A percentile compares a stretch with the other conserved stretches of the same genome.
These are phyloP conservation scores for Chromis chromis DNA, from an alignment of 2,797 vertebrate genomes.

Conservation along the genomic window DNA sequence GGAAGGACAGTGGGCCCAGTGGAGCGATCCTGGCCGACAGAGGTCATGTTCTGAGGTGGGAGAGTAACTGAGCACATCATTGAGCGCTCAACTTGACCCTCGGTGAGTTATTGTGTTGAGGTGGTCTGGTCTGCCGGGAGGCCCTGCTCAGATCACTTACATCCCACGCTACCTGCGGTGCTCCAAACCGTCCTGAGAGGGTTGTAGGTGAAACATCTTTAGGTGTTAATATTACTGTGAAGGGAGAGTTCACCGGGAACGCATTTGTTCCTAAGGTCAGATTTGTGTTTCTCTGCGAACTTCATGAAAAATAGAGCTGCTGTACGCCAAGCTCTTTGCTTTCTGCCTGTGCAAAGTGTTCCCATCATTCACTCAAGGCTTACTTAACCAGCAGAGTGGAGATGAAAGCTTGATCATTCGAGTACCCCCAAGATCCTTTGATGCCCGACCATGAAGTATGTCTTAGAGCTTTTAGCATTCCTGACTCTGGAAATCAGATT, in stretches of 20 bases:
- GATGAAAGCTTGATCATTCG: slow-evolving; percentile 74
- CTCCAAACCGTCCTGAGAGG: slow-evolving; percentile 25
- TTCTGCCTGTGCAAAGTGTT: slow-evolving; percentile 56
- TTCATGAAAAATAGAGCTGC: slow-evolving; percentile 33
- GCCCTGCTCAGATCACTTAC: slow-evolving; percentile 60
- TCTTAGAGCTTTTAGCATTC: slow-evolving; percentile 75
- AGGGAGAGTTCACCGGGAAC: slow-evolving; percentile 34
- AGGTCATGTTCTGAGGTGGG: slow-evolving; percentile 65
- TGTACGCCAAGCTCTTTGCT: slow-evolving; percentile 26
- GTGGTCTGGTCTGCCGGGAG: slow-evolving; percentile 50
- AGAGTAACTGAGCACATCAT: slow-evolving; percentile 66
- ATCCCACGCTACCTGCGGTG: slow-evolving; percentile 58
- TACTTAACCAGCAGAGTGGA: slow-evolving; percentile 70
- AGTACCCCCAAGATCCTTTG: slow-evolving; percentile 68
- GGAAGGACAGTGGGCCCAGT: slow-evolving; percentile 58
- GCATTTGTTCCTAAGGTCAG: slow-evolving; percentile 27
- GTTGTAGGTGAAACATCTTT: slow-evolving; percentile 24
- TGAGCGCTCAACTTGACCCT: slow-evolving; percentile 58
- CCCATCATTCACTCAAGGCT: slow-evolving; percentile 70
- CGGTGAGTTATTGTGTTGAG: slow-evolving; percentile 66
- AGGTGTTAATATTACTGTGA: slow-evolving; percentile 40
- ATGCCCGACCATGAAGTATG: slow-evolving; percentile 74
- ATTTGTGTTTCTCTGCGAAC: slow-evolving; percentile 37
- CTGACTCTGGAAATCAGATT: slow-evolving; percentile 61
- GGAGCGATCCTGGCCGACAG: slow-evolving; percentile 53